A percentile compares a stretch with the other conserved stretches of the same genome.
These are phyloP conservation scores for Rattus rattus DNA, from an alignment of 2,113 vertebrate genomes.

Conservation along the genomic window DNA sequence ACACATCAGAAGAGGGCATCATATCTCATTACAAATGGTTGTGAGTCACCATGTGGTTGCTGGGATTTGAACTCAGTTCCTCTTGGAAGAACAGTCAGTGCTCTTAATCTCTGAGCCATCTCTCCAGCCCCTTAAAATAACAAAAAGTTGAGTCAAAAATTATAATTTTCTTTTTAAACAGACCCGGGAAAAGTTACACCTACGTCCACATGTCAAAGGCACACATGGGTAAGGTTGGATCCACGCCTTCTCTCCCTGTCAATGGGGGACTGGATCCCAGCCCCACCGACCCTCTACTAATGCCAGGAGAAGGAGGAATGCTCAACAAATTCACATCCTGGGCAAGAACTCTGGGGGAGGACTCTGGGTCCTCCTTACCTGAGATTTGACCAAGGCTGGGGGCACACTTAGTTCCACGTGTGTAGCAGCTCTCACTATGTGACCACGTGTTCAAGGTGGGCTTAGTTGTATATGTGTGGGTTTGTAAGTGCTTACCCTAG, in stretches of 20 bases:
- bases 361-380: background rate
- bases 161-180: background rate
- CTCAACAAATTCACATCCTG: conserved; percentile 13
- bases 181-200: background rate
- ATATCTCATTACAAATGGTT: too few relatives aligned
- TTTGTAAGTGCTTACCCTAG: background rate
- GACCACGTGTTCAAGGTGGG: background rate
- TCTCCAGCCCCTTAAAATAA: background rate
- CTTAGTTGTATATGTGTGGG: background rate
- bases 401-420: background rate
- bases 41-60: too few relatives aligned
- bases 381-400: background rate
- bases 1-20: too few relatives aligned
- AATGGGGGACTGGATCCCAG: background rate
- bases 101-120: too few relatives aligned
- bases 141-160: background rate
- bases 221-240: conserved; percentile 18
- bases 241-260: background rate
- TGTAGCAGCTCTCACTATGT: background rate
- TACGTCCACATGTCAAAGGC: background rate
- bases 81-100: too few relatives aligned
- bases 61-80: too few relatives aligned
- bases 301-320: background rate
- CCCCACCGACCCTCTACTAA: background rate
- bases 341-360: conserved; percentile 1